Percentiles rank a stretch among this genome's conserved stretches.
Conservation (phyloP, 2,888 invertebrate genomes). For the Zeuzera pyrina region DNA sequence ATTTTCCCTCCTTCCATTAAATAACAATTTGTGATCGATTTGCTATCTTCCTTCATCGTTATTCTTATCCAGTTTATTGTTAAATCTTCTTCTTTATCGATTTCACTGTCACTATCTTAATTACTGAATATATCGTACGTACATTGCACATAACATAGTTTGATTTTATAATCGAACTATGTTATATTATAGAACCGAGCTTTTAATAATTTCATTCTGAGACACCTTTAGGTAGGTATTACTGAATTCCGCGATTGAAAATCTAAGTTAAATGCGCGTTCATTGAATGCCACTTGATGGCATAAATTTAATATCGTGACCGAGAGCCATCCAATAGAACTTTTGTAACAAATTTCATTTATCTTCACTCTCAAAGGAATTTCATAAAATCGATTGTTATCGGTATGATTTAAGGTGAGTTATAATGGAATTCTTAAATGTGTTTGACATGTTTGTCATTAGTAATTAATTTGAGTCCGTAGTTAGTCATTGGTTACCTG, state of each 20-base stretch:
- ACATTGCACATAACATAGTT: too few relatives aligned
- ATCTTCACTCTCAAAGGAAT: slow-evolving; percentile 52
- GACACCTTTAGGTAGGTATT: slow-evolving; percentile 12
- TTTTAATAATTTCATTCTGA: slow-evolving; percentile 1
- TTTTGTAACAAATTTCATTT: slow-evolving; percentile 70
- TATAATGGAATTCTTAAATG: slow-evolving; percentile 31
- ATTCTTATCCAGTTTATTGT: too few relatives aligned
- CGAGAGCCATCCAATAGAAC: slow-evolving; percentile 52
- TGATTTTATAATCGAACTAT: too few relatives aligned
- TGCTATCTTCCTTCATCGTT: too few relatives aligned
- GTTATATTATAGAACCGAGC: background rate
- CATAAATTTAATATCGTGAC: slow-evolving; percentile 68
- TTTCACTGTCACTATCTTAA: too few relatives aligned
- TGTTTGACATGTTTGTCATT: slow-evolving; percentile 18
- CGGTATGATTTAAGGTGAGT: slow-evolving; percentile 50
- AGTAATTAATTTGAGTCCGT: slow-evolving; percentile 13
- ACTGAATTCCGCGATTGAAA: slow-evolving; percentile 52
- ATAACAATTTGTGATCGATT: too few relatives aligned
- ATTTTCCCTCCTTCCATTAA: too few relatives aligned
- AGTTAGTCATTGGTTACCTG: slow-evolving; percentile 1
- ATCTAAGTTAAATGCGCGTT: slow-evolving; percentile 55
- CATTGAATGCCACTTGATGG: slow-evolving; percentile 60
- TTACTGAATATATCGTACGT: too few relatives aligned
- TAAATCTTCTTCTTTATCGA: too few relatives aligned
- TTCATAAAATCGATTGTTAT: slow-evolving; percentile 63